phyloP scores from a whole-genome alignment of 2,797 vertebrate species.

The Triplophysa yarkandensis region DNA sequence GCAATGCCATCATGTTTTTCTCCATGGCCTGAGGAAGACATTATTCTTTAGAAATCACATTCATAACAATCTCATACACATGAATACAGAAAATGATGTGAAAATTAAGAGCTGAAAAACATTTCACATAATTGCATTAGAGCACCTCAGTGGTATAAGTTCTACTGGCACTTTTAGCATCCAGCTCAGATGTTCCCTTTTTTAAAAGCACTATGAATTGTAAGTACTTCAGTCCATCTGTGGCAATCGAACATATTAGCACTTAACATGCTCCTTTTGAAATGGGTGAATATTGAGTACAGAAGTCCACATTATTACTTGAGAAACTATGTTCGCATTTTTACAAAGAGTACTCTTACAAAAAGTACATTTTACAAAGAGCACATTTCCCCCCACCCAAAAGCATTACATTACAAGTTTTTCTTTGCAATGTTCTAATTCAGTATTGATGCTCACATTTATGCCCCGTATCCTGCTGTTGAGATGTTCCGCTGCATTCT shows the following conservation, averaged over 20 bases:
- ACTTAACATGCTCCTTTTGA: conserved; percentile 15
- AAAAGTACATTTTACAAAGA: too few species aligned
- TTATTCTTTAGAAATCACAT: not conserved
- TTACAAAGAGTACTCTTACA: too few species aligned
- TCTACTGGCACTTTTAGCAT: conserved; percentile 22
- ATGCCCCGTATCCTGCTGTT: conserved; percentile 64
- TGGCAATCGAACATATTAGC: conserved; percentile 2
- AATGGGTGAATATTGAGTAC: not conserved
- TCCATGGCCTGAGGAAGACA: conserved; percentile 62
- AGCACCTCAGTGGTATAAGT: not conserved
- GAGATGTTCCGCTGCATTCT: conserved; percentile 61
- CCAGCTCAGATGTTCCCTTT: conserved; percentile 14
- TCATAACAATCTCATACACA: not conserved
- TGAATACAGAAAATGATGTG: conserved; percentile 43
- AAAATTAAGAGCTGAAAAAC: too few species aligned
- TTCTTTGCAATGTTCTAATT: not conserved
- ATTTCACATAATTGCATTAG: too few species aligned
- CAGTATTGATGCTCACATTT: conserved; percentile 60
- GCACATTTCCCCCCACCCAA: too few species aligned
- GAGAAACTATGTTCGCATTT: not conserved
- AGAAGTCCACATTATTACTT: not conserved
- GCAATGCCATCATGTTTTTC: conserved; percentile 54
- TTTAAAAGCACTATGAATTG: conserved; percentile 11
- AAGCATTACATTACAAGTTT: not conserved
- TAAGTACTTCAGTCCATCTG: conserved; percentile 16